Base-by-base conservation (phyloP, 1,140 invertebrate species). In the Pectinophora gossypiella region DNA sequence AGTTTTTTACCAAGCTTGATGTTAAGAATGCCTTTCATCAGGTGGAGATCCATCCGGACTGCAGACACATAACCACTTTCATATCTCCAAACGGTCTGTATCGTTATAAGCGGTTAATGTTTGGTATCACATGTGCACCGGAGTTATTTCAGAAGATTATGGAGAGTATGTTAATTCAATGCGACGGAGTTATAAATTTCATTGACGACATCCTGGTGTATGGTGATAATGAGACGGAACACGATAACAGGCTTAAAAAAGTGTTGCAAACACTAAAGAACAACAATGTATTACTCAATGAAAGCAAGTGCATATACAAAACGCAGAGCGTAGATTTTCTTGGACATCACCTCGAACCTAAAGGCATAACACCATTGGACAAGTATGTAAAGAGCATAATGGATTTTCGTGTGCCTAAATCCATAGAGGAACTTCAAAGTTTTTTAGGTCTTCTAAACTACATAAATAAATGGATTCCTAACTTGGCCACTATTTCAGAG, bases 351-450 rank as follows among this genome's bases (percentile, higher is more conserved):
- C 23, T 27, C 5, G 23, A 27, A 27, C 45, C 45, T 13, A 18
- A 23, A 3, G 45, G 45, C 5, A 15, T 47, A 7, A 47, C 7
- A 27, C 45, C 45, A n/a, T 13, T 47, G 21, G 20, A 22, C 4
- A 47, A 47, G 16, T 47, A 47, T 23, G 21, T 47, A 12, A 22
- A 47, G 45, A 47, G 45, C 22, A 32, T 47, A 13, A 23, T 3
- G 16, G 45, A 47, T 13, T 47, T 47, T 15, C 7, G 45, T 13
- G 45, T 13, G 19, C 45, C 45, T n/a, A 47, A 47, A 6, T 13
- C 45, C 7, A 23, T 47, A 47, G 45, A 47, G n/a, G 45, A 47
- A 18, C 21, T 47, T 23, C 45, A 47, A 27, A 27, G 23, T 12
- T 27, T 27, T 12, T 12, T 27, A 27, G 23, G n/a, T n/a, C n/a